Percentiles rank a stretch among this genome's conserved stretches.
Evolutionary conservation across 2,888 invertebrate genomes (phyloP).

Genomic region (Microchrysa polita): DNA sequence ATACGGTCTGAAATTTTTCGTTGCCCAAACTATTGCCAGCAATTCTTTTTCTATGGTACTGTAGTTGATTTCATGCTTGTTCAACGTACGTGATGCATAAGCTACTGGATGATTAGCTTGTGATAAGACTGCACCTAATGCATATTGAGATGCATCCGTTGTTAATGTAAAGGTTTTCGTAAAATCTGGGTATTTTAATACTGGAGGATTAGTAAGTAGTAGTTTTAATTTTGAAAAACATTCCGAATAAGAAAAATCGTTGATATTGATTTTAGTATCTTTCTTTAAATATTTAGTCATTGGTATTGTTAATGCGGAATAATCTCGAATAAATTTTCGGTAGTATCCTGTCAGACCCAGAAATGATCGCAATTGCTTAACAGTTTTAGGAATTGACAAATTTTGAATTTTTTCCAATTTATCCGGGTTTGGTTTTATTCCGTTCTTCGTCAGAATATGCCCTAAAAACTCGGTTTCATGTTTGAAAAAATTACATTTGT

Average conservation of each 20-base stretch:
- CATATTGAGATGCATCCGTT: constrained; percentile 54
- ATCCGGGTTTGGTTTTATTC: constrained; percentile 40
- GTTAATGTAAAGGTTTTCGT: constrained; percentile 54
- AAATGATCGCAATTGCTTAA: constrained; percentile 35
- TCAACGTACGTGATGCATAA: constrained; percentile 20
- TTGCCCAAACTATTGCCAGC: constrained; percentile 29
- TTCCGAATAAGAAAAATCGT: constrained; percentile 49
- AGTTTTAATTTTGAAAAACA: constrained; percentile 18
- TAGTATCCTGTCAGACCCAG: constrained; percentile 41
- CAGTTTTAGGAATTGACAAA: constrained; percentile 35
- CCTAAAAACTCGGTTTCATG: constrained; percentile 39
- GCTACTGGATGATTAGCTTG: constrained; percentile 54
- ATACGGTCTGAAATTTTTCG: constrained; percentile 25
- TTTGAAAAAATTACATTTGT: constrained; percentile 40
- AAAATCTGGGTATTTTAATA: constrained; percentile 59
- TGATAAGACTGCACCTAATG: constrained; percentile 53
- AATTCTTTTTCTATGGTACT: constrained; percentile 14
- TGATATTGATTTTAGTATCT: constrained; percentile 18
- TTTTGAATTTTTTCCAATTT: constrained; percentile 32
- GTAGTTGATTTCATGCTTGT: constrained; percentile 14
- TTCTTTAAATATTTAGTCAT: constrained; percentile 37
- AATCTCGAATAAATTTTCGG: constrained; percentile 34
- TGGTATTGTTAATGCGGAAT: constrained; percentile 23
- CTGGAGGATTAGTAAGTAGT: constrained; percentile 46
- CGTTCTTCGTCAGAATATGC: constrained; percentile 32